Evolutionary conservation across 2,797 vertebrate species (phyloP).

Genomic region (Urosaurus nigricauda): DNA sequence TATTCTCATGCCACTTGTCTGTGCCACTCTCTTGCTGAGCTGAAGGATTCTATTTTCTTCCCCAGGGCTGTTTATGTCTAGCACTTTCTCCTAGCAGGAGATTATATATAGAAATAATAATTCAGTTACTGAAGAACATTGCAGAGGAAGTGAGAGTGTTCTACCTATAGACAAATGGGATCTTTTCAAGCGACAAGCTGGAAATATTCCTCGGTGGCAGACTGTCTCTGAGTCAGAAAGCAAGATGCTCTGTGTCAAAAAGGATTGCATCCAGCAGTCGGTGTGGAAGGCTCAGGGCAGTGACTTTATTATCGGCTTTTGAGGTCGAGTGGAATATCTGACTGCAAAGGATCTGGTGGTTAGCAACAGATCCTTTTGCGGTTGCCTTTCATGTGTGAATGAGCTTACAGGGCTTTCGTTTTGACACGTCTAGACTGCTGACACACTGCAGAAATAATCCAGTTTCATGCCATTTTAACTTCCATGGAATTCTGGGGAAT

Average conservation of each 20-base stretch:
- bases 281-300: background rate
- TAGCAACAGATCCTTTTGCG: background rate
- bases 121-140: constrained; percentile 49
- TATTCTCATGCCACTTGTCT: background rate
- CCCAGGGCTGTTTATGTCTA: constrained; percentile 49
- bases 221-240: background rate
- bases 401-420: background rate
- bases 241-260: background rate
- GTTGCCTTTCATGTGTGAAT: background rate
- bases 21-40: background rate
- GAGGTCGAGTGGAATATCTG: background rate
- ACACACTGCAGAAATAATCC: no score
- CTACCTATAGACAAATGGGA: constrained; percentile 60
- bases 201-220: constrained; percentile 45
- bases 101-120: constrained; percentile 61
- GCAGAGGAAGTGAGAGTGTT: constrained; percentile 60
- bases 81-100: constrained; percentile 56
- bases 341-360: background rate
- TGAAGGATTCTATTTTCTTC: constrained; percentile 39
- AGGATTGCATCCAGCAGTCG: background rate
- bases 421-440: background rate
- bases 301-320: background rate
- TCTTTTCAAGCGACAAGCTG: constrained; percentile 66
- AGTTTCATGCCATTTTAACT: no score
- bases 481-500: no score